Evolutionary conservation across 2,888 invertebrate species (phyloP), one percentile per base, ranked within the genome.

Genomic region (Hermodice carunculata): DNA sequence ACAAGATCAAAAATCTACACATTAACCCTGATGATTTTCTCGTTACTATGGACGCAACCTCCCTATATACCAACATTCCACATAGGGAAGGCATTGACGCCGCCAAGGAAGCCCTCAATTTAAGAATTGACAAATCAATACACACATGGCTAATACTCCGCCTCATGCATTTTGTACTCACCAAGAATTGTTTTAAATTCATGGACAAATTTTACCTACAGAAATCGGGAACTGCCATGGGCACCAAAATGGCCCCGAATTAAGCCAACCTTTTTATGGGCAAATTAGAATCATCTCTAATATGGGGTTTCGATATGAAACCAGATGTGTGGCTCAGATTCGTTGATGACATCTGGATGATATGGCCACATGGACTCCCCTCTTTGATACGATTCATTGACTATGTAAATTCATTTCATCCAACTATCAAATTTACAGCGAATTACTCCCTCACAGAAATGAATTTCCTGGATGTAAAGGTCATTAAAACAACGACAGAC

Each of bases 41-140:
- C 2, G 49, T 17, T 14, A 49, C 49, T 28, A 17, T 49, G 14
- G 49, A 49, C 32, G 49, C 32, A n/a, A 22, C 19, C 2, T 26
- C 49, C 26, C 17, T 49, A 1, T 49, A 49, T 19, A 49, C 49
- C 2, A 49, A 49, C n/a, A 49, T 49, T n/a, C 49, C 49, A 28
- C 29, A 49, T 32, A 26, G 32, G 19, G 49, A 49, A 49, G 49
- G 49, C 1, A 1, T 28, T n/a, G 49, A 49, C n/a, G 14, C 49
- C 6, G 14, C 32, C 2, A 26, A 2, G 19, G 29, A 49, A 3
- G 22, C n/a, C 6, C 29, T 49, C 2, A n/a, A 49, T 3, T 3
- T 6, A 1, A n/a, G n/a, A n/a, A n/a, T n/a, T n/a, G n/a, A n/a
- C n/a, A n/a, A n/a, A n/a, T n/a, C n/a, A n/a, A n/a, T n/a, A n/a